Conservation (phyloP, 1,140 invertebrate genomes). For the Babylonia areolata region DNA sequence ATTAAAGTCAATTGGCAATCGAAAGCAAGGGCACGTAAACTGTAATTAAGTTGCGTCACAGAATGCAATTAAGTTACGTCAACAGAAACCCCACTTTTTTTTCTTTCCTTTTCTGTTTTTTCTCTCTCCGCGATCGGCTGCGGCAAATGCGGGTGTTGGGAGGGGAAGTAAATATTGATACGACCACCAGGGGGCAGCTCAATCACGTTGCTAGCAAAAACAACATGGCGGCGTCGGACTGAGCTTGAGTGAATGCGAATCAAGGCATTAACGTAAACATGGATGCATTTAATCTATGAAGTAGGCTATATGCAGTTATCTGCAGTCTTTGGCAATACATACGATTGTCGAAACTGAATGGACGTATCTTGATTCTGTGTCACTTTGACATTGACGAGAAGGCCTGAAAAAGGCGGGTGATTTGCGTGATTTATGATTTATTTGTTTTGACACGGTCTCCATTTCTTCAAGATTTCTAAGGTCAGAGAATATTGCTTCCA, state of each 20-base stretch:
- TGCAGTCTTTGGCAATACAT: background rate
- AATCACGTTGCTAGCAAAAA: constrained; percentile 54
- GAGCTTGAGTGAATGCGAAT: constrained; percentile 20
- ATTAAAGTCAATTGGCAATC: too few species aligned
- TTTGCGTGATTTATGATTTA: background rate
- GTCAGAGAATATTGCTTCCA: too few species aligned
- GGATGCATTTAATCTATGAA: background rate
- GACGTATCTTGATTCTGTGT: background rate
- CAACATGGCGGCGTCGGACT: constrained; percentile 51
- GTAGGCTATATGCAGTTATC: background rate
- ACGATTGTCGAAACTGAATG: background rate
- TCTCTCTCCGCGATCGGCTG: too few species aligned
- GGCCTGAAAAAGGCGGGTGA: constrained; percentile 6
- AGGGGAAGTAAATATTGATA: background rate
- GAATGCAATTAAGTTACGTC: too few species aligned
- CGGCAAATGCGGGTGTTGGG: too few species aligned
- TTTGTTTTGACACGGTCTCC: too few species aligned
- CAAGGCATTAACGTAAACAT: constrained; percentile 20
- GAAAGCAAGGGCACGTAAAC: too few species aligned
- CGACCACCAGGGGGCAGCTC: background rate
- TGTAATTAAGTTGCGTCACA: too few species aligned
- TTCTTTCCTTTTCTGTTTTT: too few species aligned
- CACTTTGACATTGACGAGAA: constrained; percentile 23
- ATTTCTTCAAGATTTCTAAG: background rate
- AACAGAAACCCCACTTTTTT: too few species aligned